These are phyloP conservation scores for Arctia plantaginis DNA, from an alignment of 2,888 invertebrate genomes.

Conservation along the genomic window DNA sequence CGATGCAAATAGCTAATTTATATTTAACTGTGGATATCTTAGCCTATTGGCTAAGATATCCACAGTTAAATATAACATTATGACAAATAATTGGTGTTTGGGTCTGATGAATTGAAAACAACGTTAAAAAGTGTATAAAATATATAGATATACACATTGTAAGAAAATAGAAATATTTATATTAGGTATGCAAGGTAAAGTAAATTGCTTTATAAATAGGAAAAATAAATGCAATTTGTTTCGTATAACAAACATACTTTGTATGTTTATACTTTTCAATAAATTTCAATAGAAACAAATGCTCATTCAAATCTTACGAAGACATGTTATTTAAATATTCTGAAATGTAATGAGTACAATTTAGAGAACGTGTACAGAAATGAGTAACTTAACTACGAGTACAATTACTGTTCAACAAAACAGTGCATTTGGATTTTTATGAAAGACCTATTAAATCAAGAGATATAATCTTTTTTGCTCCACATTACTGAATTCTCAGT, in stretches of 20 bases:
- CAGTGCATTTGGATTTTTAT: neutral
- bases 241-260: slow-evolving; percentile 1
- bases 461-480: neutral
- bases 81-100: slow-evolving; percentile 38
- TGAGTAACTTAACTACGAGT: neutral
- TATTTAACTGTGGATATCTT: slow-evolving; percentile 45
- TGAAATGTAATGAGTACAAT: neutral
- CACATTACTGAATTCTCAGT: slow-evolving; percentile 14
- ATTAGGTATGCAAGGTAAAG: slow-evolving; percentile 16
- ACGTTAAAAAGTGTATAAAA: slow-evolving; percentile 26
- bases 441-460: slow-evolving; percentile 6
- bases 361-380: neutral
- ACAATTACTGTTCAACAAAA: neutral
- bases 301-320: neutral
- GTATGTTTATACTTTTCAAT: neutral
- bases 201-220: slow-evolving; percentile 23
- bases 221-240: slow-evolving; percentile 2
- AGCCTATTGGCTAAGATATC: no score
- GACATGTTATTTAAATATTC: neutral
- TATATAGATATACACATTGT: slow-evolving; percentile 3
- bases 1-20: slow-evolving; percentile 50
- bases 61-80: no score
- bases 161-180: slow-evolving; percentile 23
- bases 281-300: neutral
- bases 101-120: slow-evolving; percentile 32